Evolutionary conservation across 2,888 invertebrate genomes (phyloP).

Genomic region (Pemphredon lugubris): DNA sequence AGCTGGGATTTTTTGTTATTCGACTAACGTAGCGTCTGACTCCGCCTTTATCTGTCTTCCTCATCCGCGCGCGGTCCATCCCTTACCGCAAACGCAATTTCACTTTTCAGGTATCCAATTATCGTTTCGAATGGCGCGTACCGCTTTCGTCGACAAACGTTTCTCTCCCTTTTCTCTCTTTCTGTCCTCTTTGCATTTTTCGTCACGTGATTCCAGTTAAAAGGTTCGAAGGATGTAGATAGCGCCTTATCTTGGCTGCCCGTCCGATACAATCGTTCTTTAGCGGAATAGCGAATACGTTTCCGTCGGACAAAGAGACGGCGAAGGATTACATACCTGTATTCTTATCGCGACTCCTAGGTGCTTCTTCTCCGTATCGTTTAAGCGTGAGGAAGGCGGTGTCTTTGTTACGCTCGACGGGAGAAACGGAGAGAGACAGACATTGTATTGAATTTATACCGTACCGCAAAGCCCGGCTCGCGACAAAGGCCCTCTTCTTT

Average conservation of each 20-base stretch:
- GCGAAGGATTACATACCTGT: conserved; percentile 41
- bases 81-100: no score
- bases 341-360: conserved; percentile 58
- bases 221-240: conserved; percentile 3
- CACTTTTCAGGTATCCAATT: no score
- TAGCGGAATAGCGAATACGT: not conserved
- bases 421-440: conserved; percentile 1
- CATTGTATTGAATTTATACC: conserved; percentile 55
- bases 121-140: no score
- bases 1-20: no score
- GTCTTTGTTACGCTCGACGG: conserved; percentile 48
- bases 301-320: not conserved
- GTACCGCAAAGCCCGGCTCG: conserved; percentile 5
- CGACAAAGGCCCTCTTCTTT: conserved; percentile 43
- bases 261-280: no score
- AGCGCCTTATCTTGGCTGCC: not conserved
- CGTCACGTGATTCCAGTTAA: not conserved
- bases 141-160: no score
- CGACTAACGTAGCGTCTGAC: no score
- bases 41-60: no score
- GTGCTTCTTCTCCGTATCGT: conserved; percentile 39
- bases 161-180: no score
- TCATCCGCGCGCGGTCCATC: no score
- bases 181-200: no score
- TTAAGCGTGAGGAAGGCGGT: conserved; percentile 24